Percentiles rank a stretch among this genome's conserved stretches.
Evolutionary conservation across 2,888 invertebrate genomes (phyloP).

Genomic region (Stramonita haemastoma): DNA sequence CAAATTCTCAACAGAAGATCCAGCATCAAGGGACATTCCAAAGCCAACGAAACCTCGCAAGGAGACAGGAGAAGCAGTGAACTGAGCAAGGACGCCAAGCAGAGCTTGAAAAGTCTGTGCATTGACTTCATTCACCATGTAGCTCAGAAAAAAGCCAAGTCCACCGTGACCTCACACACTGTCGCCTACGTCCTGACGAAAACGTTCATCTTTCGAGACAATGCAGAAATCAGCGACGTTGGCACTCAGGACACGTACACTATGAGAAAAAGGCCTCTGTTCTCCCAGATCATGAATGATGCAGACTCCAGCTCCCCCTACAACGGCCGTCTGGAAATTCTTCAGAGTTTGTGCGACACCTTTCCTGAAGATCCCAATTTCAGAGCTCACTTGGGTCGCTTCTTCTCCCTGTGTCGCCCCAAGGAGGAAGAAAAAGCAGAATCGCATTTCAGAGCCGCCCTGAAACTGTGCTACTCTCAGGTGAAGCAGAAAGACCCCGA

Average conservation of each 20-base stretch:
- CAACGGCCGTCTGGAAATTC: slow-evolving; percentile 52
- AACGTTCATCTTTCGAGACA: slow-evolving; percentile 58
- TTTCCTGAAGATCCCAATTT: slow-evolving; percentile 58
- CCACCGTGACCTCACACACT: slow-evolving; percentile 38
- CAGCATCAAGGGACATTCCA: too few species aligned
- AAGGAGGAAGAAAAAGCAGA: slow-evolving; percentile 54
- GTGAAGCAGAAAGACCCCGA: background rate
- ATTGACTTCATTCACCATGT: slow-evolving; percentile 52
- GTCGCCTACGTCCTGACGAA: slow-evolving; percentile 52
- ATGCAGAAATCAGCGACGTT: slow-evolving; percentile 52
- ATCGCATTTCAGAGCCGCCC: slow-evolving; percentile 51
- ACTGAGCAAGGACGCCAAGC: slow-evolving; percentile 49
- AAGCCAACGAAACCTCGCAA: too few species aligned
- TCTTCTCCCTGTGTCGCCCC: slow-evolving; percentile 55
- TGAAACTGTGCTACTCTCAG: slow-evolving; percentile 46
- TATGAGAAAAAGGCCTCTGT: slow-evolving; percentile 44
- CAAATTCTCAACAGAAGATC: slow-evolving; percentile 31
- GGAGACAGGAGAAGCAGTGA: background rate
- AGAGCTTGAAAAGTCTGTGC: slow-evolving; percentile 49
- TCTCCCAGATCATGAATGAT: slow-evolving; percentile 55
- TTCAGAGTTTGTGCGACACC: slow-evolving; percentile 50
- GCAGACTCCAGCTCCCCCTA: slow-evolving; percentile 53
- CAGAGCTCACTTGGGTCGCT: slow-evolving; percentile 58
- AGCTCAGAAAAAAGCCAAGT: slow-evolving; percentile 49
- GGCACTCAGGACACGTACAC: slow-evolving; percentile 40